Percentiles rank a stretch among this genome's conserved stretches.
These are phyloP conservation scores for Tetropium fuscum DNA, from an alignment of 2,888 invertebrate species.

Conservation along the genomic window DNA sequence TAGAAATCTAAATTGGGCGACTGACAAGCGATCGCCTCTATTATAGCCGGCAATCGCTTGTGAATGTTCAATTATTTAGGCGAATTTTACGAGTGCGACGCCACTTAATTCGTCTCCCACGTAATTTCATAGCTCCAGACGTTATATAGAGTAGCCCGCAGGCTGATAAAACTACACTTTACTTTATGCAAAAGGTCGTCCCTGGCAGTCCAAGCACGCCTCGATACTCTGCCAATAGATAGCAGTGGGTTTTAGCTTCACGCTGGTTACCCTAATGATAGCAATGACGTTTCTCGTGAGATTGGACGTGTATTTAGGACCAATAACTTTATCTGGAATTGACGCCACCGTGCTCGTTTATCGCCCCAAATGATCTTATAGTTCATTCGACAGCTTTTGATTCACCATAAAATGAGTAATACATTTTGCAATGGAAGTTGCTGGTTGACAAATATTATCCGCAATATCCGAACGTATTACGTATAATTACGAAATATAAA, in stretches of 20 bases:
- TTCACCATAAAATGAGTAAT: constrained; percentile 54
- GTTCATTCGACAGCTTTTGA: constrained; percentile 51
- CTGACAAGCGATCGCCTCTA: no score
- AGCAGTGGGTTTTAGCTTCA: constrained; percentile 29
- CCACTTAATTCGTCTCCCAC: constrained; percentile 37
- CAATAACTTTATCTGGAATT: constrained; percentile 32
- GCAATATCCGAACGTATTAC: no score
- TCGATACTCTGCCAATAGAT: constrained; percentile 26
- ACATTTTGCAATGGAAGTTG: constrained; percentile 48
- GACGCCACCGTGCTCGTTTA: constrained; percentile 34
- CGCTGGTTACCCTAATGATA: constrained; percentile 31
- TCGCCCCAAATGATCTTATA: constrained; percentile 46
- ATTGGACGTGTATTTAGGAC: constrained; percentile 27
- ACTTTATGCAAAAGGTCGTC: constrained; percentile 29
- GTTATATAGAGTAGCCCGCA: constrained; percentile 21
- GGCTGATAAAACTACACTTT: constrained; percentile 27
- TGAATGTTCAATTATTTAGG: constrained; percentile 41
- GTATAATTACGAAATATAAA: no score
- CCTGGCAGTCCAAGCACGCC: constrained; percentile 17
- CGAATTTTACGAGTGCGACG: constrained; percentile 32
- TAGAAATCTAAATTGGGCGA: no score
- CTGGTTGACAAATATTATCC: constrained; percentile 41
- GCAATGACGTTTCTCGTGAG: constrained; percentile 26
- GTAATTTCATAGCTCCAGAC: constrained; percentile 39
- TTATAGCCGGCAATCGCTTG: no score